Percentiles rank a stretch among this genome's conserved stretches.
Conservation (phyloP, 2,797 vertebrate species). For the Glyptemys insculpta region DNA sequence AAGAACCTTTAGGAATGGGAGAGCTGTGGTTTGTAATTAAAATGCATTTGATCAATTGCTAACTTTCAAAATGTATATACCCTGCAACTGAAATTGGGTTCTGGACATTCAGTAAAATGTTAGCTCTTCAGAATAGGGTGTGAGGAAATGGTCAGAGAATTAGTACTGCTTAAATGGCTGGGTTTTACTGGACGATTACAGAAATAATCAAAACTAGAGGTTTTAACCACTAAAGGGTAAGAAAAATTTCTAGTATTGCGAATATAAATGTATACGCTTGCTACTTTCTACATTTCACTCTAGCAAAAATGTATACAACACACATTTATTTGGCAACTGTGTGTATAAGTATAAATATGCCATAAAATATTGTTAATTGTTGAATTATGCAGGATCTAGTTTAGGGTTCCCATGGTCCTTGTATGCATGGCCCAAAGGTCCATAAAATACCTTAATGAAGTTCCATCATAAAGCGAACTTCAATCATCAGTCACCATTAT, state of each 20-base stretch:
- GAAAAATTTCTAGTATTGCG: not conserved
- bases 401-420: not conserved
- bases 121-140: too few species aligned
- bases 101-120: not conserved
- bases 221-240: not conserved
- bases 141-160: accelerated
- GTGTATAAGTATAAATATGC: not conserved
- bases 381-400: not conserved
- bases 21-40: accelerated
- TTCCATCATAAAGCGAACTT: not conserved
- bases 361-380: not conserved
- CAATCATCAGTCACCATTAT: accelerated
- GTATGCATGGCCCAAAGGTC: not conserved
- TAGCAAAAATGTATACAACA: not conserved
- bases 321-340: not conserved
- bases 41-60: not conserved
- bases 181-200: not conserved
- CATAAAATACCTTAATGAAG: not conserved
- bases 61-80: not conserved
- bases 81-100: not conserved
- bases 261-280: not conserved
- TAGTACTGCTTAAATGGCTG: not conserved
- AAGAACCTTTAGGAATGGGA: accelerated
- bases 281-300: not conserved
- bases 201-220: not conserved